Conservation (phyloP, 2,888 invertebrate species). For the Gandaritis pyraliata region DNA sequence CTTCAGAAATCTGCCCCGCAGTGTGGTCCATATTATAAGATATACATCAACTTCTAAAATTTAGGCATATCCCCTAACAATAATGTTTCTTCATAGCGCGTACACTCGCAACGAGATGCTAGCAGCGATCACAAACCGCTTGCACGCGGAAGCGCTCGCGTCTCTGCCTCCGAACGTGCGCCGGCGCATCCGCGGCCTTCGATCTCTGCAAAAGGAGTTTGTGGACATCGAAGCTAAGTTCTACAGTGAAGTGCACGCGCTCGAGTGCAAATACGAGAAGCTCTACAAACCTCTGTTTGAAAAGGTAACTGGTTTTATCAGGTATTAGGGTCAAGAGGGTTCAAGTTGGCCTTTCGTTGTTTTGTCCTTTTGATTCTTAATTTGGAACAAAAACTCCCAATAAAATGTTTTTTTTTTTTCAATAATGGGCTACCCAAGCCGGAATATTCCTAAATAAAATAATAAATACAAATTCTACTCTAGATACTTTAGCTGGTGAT, state of each 20-base stretch:
- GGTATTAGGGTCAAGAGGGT: neutral
- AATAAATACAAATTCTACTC: too few species aligned
- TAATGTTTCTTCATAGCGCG: slow-evolving; percentile 51
- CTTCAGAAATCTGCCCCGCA: too few species aligned
- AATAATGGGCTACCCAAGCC: too few species aligned
- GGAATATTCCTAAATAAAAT: too few species aligned
- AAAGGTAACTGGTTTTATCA: slow-evolving; percentile 80
- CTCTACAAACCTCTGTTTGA: slow-evolving; percentile 91
- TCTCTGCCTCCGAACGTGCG: slow-evolving; percentile 90
- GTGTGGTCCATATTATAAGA: too few species aligned
- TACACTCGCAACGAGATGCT: slow-evolving; percentile 84
- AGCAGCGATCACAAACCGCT: slow-evolving; percentile 84
- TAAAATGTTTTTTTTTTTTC: too few species aligned
- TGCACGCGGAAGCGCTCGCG: slow-evolving; percentile 85
- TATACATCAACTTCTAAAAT: too few species aligned
- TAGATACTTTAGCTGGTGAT: too few species aligned
- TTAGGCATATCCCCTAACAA: too few species aligned
- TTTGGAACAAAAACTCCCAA: too few species aligned
- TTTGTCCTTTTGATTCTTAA: too few species aligned
- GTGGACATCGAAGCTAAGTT: slow-evolving; percentile 96
- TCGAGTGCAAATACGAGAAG: slow-evolving; percentile 96
- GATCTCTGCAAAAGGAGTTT: slow-evolving; percentile 93
- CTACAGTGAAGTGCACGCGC: slow-evolving; percentile 95
- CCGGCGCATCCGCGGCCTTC: slow-evolving; percentile 92
- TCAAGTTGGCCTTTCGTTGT: too few species aligned